Evolutionary conservation across 2,113 vertebrate genomes (phyloP), one percentile per base, ranked within the genome.

Genomic region (Corythaeola cristata): DNA sequence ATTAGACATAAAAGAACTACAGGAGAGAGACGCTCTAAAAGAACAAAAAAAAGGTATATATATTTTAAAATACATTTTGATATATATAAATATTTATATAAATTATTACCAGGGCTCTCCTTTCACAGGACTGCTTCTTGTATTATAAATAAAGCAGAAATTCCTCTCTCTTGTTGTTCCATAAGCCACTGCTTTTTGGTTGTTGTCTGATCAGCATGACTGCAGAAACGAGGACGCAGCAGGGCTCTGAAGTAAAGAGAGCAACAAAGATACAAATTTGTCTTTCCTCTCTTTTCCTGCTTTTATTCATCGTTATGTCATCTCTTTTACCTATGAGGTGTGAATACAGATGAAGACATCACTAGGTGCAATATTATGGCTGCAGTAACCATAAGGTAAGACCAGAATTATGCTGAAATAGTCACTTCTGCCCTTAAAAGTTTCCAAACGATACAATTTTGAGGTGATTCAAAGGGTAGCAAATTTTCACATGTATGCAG

Each of bases 271-370:
- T 11, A 69, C 0, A 0, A 50, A 60, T 39, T 49, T 44, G 26
- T 59, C 44, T 49, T 78, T 60, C 30, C 44, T 68, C 41, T 58
- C n/a, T 59, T 74, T 82, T 72, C 49, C 66, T 86, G 72, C 73
- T 50, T 71, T 71, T 71, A 39, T 74, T 87, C n/a, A 41, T 17
- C 33, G n/a, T 22, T 60, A 45, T 32, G 21, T 55, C 50, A 79
- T 17, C 72, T 72, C 58, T 71, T 90, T 82, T 74, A 87, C 55
- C 44, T 52, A 55, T 44, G 73, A 79, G 50, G 22, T 72, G 8
- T 77, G 88, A 92, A 92, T 59, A 84, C 28, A 84, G 78, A 89
- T 71, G 10, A 77, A 90, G 44, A 55, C 26, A 74, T 75, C 50
- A 52, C 14, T 78, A 92, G 81, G 32, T 39, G 52, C 32, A 63